phyloP scores from a whole-genome alignment of 2,113 vertebrate genomes.

The Kryptolebias marmoratus region DNA sequence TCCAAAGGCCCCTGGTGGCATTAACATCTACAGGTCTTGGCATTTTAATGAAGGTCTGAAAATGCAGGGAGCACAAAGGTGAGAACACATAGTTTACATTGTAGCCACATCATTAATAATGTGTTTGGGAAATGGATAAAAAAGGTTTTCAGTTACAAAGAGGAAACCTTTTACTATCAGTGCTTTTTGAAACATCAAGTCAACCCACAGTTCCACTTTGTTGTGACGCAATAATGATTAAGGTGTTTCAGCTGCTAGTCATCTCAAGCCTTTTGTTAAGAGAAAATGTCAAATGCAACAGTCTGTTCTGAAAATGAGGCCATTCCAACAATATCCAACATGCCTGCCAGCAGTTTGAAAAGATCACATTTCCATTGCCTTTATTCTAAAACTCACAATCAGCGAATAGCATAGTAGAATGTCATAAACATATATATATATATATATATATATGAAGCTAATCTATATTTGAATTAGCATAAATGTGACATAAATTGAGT shows the following conservation, averaged over 20 bases:
- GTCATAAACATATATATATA: neutral
- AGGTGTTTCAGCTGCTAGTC: slow-evolving; percentile 10
- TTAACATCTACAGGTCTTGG: slow-evolving; percentile 62
- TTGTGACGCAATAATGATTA: slow-evolving; percentile 26
- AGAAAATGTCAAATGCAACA: slow-evolving; percentile 39
- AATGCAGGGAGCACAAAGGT: slow-evolving; percentile 48
- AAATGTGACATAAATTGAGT: neutral
- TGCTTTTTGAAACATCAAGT: slow-evolving; percentile 31
- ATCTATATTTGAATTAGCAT: neutral
- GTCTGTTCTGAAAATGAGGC: neutral
- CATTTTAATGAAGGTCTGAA: slow-evolving; percentile 76
- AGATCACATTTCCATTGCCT: slow-evolving; percentile 56
- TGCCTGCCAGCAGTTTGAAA: slow-evolving; percentile 37
- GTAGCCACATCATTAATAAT: slow-evolving; percentile 49
- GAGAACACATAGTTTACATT: slow-evolving; percentile 56
- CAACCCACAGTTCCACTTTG: slow-evolving; percentile 28
- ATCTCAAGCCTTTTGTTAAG: slow-evolving; percentile 16
- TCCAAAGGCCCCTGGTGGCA: slow-evolving; percentile 41
- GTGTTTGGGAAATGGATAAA: slow-evolving; percentile 27
- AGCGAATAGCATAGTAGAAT: slow-evolving; percentile 10
- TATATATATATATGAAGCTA: neutral
- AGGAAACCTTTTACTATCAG: slow-evolving; percentile 13
- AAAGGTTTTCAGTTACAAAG: slow-evolving; percentile 38
- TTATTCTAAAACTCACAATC: slow-evolving; percentile 18
- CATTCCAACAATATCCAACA: slow-evolving; percentile 18